Evolutionary conservation across 2,797 vertebrate genomes (phyloP).

Genomic region (Chromobotia macracanthus): DNA sequence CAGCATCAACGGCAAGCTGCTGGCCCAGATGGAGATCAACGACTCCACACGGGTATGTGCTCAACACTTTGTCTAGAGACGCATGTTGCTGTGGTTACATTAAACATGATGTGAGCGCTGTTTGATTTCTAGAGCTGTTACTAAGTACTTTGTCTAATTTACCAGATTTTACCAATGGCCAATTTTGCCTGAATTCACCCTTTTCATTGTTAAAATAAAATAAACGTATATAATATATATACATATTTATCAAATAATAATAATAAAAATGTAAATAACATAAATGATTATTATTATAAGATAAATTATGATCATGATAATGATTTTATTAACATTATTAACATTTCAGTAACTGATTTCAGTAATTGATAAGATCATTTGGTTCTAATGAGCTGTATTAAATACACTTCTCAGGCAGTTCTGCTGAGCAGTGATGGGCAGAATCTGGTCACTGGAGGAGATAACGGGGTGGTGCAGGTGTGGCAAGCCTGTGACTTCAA

Average conservation of each 20-base stretch:
- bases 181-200: no score
- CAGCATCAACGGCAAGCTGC: constrained; percentile 97
- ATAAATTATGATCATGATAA: no score
- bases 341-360: constrained; percentile 81
- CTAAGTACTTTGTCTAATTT: no score
- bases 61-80: neutral
- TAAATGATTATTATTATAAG: no score
- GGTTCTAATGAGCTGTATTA: neutral
- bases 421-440: constrained; percentile 90
- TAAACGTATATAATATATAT: no score
- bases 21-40: constrained; percentile 98
- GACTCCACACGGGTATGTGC: constrained; percentile 90
- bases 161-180: no score
- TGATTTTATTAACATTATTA: no score
- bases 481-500: constrained; percentile 99
- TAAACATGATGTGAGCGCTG: neutral
- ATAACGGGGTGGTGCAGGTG: constrained; percentile 96
- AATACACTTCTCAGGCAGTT: neutral
- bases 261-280: no score
- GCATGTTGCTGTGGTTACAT: neutral
- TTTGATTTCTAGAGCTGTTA: no score
- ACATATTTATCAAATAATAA: no score
- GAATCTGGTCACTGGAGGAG: constrained; percentile 96
- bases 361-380: neutral
- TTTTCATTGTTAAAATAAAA: no score